Evolutionary conservation across 2,888 invertebrate species (phyloP).

Genomic region (Luperina testacea): DNA sequence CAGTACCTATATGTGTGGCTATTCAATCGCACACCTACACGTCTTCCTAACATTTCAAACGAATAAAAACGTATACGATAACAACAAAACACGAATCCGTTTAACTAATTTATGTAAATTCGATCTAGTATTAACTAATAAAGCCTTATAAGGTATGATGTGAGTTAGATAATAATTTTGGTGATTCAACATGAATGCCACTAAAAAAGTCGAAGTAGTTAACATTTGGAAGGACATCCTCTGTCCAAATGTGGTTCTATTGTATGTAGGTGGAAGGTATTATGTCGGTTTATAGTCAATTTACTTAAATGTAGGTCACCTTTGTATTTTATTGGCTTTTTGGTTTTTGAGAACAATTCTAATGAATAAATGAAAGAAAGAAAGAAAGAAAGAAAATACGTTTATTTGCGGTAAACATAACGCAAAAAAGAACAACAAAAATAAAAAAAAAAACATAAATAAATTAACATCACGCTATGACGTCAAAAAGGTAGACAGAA

Average conservation of each 20-base stretch:
- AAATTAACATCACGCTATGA: no score
- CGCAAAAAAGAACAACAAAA: no score
- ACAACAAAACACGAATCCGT: not conserved
- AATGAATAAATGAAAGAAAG: no score
- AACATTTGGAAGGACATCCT: constrained; percentile 14
- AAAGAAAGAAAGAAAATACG: no score
- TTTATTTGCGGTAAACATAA: no score
- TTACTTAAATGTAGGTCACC: constrained; percentile 14
- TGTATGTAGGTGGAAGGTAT: not conserved
- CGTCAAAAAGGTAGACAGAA: no score
- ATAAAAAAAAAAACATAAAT: no score
- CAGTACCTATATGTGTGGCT: no score
- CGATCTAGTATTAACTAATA: constrained; percentile 4
- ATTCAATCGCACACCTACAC: not conserved
- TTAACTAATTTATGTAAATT: constrained; percentile 35
- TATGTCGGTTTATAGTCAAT: not conserved
- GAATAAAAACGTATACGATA: not conserved
- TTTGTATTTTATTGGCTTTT: not conserved
- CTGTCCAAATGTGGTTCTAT: not conserved
- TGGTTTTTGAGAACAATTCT: not conserved
- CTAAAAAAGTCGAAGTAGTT: not conserved
- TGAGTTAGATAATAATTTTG: constrained; percentile 24
- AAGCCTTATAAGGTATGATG: not conserved
- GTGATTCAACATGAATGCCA: constrained; percentile 2
- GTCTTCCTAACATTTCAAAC: not conserved